A percentile compares a stretch with the other conserved stretches of the same genome.
phyloP scores from a whole-genome alignment of 2,888 invertebrate genomes.

The Aricia artaxerxes region DNA sequence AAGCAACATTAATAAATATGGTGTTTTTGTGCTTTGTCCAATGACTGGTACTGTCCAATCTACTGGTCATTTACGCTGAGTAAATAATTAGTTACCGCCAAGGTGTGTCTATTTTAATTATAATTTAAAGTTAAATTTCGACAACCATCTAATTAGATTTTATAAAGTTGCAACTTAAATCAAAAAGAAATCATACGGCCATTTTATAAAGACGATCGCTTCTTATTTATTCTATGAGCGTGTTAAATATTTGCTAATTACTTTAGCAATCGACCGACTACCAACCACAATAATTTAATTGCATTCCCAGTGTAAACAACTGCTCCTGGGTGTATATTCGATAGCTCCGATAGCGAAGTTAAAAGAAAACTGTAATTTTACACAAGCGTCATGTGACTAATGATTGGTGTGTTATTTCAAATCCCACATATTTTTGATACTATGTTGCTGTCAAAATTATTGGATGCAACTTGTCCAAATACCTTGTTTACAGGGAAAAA shows the following conservation, averaged over 20 bases:
- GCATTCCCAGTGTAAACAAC: slow-evolving; percentile 74
- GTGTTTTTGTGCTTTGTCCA: too few relatives aligned
- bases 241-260: slow-evolving; percentile 54
- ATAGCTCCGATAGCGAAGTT: neutral
- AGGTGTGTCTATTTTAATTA: neutral
- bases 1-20: too few relatives aligned
- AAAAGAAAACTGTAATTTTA: neutral
- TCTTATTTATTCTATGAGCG: neutral
- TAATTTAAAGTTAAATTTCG: too few relatives aligned
- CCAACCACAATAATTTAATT: slow-evolving; percentile 68
- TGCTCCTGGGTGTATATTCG: slow-evolving; percentile 46
- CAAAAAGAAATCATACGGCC: neutral
- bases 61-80: neutral
- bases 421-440: too few relatives aligned
- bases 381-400: neutral
- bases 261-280: slow-evolving; percentile 62
- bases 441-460: neutral
- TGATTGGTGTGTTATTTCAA: too few relatives aligned
- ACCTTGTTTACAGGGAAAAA: slow-evolving; percentile 70
- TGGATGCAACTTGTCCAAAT: neutral
- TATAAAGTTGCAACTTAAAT: neutral
- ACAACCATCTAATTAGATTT: neutral
- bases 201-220: neutral
- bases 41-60: too few relatives aligned
- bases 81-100: neutral